These are phyloP conservation scores for Adelges cooleyi DNA, from an alignment of 1,140 invertebrate genomes.

Conservation along the genomic window DNA sequence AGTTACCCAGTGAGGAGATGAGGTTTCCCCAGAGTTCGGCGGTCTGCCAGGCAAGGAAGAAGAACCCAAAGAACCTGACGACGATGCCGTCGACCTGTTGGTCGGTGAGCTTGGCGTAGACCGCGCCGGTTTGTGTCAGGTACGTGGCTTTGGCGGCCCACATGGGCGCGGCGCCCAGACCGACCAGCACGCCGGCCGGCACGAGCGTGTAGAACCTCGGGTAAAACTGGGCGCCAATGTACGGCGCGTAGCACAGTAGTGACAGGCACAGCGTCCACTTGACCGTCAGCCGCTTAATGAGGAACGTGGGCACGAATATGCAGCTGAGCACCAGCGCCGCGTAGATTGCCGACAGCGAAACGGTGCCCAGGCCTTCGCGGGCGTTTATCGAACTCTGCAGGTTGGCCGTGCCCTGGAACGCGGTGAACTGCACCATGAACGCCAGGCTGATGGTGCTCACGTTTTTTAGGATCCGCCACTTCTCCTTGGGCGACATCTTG, in stretches of 20 bases:
- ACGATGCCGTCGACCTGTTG: slow-evolving; percentile 80
- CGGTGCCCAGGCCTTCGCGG: slow-evolving; percentile 64
- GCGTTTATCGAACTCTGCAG: slow-evolving; percentile 79
- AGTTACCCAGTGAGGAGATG: slow-evolving; percentile 82
- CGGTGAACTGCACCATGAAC: slow-evolving; percentile 88
- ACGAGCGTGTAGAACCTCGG: slow-evolving; percentile 80
- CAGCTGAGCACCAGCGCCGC: slow-evolving; percentile 79
- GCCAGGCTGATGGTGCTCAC: slow-evolving; percentile 70
- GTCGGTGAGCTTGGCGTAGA: slow-evolving; percentile 76
- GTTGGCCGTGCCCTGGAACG: slow-evolving; percentile 80
- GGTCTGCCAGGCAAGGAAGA: slow-evolving; percentile 94
- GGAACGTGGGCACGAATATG: slow-evolving; percentile 80
- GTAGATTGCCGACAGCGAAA: slow-evolving; percentile 75
- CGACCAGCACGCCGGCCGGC: slow-evolving; percentile 79
- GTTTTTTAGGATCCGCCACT: slow-evolving; percentile 80
- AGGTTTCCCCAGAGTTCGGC: slow-evolving; percentile 92
- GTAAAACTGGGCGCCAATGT: slow-evolving; percentile 87
- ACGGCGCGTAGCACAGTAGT: slow-evolving; percentile 84
- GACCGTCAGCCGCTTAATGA: slow-evolving; percentile 79
- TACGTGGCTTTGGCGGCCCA: slow-evolving; percentile 96
- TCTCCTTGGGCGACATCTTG: slow-evolving; percentile 60
- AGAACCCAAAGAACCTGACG: slow-evolving; percentile 92
- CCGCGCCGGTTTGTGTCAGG: slow-evolving; percentile 79
- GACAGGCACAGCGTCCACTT: slow-evolving; percentile 89
- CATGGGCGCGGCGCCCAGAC: slow-evolving; percentile 85